A percentile compares a stretch with the other conserved stretches of the same genome.
Evolutionary conservation across 2,888 invertebrate species (phyloP).

Genomic region (Cryptocephalus moraei): DNA sequence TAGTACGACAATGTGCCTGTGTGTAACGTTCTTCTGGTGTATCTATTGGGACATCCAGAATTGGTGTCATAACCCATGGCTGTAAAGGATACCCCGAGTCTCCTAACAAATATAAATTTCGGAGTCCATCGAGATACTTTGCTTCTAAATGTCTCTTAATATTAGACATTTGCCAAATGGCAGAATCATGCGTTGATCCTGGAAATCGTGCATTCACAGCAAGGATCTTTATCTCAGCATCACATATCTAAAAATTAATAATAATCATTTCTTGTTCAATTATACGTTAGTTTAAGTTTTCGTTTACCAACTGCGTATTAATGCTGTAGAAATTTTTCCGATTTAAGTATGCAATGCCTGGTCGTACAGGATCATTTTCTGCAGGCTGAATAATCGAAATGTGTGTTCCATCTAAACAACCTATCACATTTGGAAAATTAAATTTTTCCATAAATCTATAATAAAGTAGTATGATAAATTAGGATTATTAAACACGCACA

Average conservation of each 20-base stretch:
- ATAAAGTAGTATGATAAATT: no score
- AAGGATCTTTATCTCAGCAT: not conserved
- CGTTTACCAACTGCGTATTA: not conserved
- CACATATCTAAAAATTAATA: not conserved
- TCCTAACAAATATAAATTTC: constrained; percentile 2
- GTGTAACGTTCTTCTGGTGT: constrained; percentile 5
- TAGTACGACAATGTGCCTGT: constrained; percentile 1
- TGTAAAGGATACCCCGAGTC: constrained; percentile 7
- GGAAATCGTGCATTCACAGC: not conserved
- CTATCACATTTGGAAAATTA: not conserved
- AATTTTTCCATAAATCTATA: not conserved
- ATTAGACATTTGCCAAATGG: not conserved
- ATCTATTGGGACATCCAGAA: constrained; percentile 1
- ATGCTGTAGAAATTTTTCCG: not conserved
- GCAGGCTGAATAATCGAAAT: not conserved
- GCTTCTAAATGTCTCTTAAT: not conserved
- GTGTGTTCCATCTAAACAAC: not conserved
- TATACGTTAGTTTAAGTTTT: not conserved
- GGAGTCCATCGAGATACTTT: not conserved
- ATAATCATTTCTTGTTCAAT: not conserved
- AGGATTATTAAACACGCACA: no score
- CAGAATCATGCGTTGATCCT: not conserved
- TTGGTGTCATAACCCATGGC: constrained; percentile 7
- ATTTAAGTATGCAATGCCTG: not conserved
- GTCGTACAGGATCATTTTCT: constrained; percentile 1